phyloP scores from a whole-genome alignment of 2,888 invertebrate species.

The Lycocerus yunnanus region DNA sequence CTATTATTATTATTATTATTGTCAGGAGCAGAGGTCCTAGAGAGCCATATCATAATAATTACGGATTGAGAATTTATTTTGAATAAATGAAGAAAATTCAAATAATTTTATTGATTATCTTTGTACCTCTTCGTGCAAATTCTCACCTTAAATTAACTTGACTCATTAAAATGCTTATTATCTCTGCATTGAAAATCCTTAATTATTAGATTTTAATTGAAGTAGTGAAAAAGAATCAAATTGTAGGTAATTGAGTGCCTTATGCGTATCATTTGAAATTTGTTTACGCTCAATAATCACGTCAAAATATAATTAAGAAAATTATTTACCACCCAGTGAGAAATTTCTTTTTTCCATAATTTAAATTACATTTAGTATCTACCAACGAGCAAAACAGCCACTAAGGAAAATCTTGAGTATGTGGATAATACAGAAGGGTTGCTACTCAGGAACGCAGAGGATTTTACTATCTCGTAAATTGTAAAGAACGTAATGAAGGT shows the following conservation, averaged over 20 bases:
- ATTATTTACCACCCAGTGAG: neutral
- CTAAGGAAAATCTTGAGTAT: neutral
- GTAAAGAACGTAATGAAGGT: slow-evolving; percentile 26
- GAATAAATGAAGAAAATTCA: too few relatives aligned
- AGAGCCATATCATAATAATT: neutral
- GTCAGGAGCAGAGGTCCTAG: neutral
- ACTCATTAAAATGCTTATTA: too few relatives aligned
- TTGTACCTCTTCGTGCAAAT: too few relatives aligned
- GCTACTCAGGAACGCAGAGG: neutral
- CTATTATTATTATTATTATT: too few relatives aligned
- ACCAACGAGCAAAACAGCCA: neutral
- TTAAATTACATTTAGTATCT: neutral
- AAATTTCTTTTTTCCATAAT: neutral
- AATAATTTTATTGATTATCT: too few relatives aligned
- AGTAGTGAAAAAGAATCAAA: neutral
- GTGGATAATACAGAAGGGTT: neutral
- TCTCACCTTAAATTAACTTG: too few relatives aligned
- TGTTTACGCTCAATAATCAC: neutral
- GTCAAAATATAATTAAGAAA: neutral
- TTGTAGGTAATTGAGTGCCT: neutral
- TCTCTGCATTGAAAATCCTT: neutral
- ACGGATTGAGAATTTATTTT: too few relatives aligned
- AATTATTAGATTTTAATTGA: neutral
- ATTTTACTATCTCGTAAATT: slow-evolving; percentile 20
- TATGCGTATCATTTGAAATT: neutral